Evolutionary conservation across 2,888 invertebrate genomes (phyloP).

Genomic region (Meganola albula): DNA sequence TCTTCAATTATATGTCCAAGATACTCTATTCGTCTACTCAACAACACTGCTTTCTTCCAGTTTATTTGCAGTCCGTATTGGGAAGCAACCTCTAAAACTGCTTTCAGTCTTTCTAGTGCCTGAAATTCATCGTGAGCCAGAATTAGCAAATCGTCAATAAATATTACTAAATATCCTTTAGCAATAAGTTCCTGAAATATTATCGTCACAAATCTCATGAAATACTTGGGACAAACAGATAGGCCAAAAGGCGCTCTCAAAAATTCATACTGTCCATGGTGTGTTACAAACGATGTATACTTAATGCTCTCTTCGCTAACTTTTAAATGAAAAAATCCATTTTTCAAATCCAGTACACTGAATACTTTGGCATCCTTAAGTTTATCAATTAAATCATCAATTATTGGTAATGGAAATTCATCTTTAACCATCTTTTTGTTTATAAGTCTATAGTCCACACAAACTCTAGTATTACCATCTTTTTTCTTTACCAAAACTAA

Average conservation of each 20-base stretch:
- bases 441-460: slow-evolving; percentile 40
- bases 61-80: slow-evolving; percentile 12
- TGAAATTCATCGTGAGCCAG: slow-evolving; percentile 9
- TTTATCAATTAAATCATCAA: slow-evolving; percentile 44
- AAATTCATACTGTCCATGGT: slow-evolving; percentile 45
- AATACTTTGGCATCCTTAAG: slow-evolving; percentile 28
- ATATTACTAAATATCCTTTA: slow-evolving; percentile 12
- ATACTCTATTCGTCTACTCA: slow-evolving; percentile 9
- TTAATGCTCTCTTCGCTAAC: slow-evolving; percentile 27
- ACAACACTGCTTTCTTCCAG: slow-evolving; percentile 6
- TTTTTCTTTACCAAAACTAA: slow-evolving; percentile 4
- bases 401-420: slow-evolving; percentile 41
- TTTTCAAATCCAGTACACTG: slow-evolving; percentile 32
- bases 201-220: slow-evolving; percentile 1
- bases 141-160: slow-evolving; percentile 17
- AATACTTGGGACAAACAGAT: slow-evolving; percentile 2
- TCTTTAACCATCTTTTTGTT: slow-evolving; percentile 7
- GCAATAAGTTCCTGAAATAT: slow-evolving; percentile 28
- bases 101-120: slow-evolving; percentile 6
- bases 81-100: slow-evolving; percentile 9
- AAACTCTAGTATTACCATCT: slow-evolving; percentile 21
- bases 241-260: slow-evolving; percentile 26
- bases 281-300: slow-evolving; percentile 38
- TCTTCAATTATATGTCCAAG: slow-evolving; percentile 20
- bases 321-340: slow-evolving; percentile 43